phyloP scores from a whole-genome alignment of 2,888 invertebrate genomes.

The Agrochola litura region DNA sequence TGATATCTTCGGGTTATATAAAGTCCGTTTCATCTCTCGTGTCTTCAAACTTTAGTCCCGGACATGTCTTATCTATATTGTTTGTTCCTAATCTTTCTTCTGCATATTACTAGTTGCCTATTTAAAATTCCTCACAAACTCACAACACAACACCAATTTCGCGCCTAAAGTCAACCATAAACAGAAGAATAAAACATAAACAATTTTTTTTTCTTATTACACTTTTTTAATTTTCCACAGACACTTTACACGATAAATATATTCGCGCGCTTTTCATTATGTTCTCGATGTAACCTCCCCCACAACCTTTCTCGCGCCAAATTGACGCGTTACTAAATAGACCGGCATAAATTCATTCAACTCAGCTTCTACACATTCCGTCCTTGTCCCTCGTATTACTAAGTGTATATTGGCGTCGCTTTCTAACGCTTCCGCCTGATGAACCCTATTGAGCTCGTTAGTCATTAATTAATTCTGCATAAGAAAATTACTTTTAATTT shows the following conservation, averaged over 20 bases:
- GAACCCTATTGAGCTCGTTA: conserved; percentile 91
- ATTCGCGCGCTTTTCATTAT: conserved; percentile 82
- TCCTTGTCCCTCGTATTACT: conserved; percentile 72
- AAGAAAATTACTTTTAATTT: conserved; percentile 91
- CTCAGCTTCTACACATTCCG: conserved; percentile 79
- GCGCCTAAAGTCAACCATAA: background rate
- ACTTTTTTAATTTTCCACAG: conserved; percentile 55
- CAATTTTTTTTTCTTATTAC: conserved; percentile 30
- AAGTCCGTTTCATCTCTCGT: conserved; percentile 77
- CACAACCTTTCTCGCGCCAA: conserved; percentile 88
- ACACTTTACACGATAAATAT: conserved; percentile 65
- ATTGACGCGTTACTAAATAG: conserved; percentile 90
- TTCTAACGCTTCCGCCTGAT: conserved; percentile 87
- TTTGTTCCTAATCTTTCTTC: conserved; percentile 65
- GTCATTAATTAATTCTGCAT: conserved; percentile 91
- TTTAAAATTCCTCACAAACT: conserved; percentile 40
- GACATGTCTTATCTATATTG: conserved; percentile 83
- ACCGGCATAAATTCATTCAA: conserved; percentile 90
- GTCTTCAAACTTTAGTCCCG: conserved; percentile 80
- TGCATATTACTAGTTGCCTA: conserved; percentile 34
- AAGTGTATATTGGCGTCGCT: conserved; percentile 69
- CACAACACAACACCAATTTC: conserved; percentile 46
- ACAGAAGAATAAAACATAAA: background rate
- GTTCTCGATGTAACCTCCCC: conserved; percentile 66
- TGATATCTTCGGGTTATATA: conserved; percentile 77